phyloP scores from a whole-genome alignment of 1,140 invertebrate species.

The Phocides pigmalion region DNA sequence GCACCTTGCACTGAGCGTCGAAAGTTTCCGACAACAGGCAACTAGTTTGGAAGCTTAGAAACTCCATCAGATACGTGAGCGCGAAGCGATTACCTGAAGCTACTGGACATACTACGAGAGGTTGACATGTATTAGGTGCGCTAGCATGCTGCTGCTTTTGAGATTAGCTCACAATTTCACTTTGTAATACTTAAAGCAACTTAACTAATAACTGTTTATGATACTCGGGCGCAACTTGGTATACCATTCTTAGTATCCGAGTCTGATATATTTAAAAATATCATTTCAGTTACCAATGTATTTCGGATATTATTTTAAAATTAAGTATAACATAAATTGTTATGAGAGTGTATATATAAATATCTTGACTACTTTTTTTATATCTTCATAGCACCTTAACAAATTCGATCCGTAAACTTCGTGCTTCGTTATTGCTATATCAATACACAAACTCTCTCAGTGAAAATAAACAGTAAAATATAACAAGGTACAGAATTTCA shows the following conservation, averaged over 20 bases:
- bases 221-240: too few species aligned
- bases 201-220: too few species aligned
- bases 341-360: too few species aligned
- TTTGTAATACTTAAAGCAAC: conserved; percentile 5
- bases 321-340: too few species aligned
- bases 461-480: conserved; percentile 23
- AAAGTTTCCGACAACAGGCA: conserved; percentile 76
- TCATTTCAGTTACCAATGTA: too few species aligned
- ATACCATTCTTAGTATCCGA: too few species aligned
- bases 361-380: too few species aligned
- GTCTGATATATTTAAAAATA: too few species aligned
- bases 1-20: conserved; percentile 69
- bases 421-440: conserved; percentile 3
- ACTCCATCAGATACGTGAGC: conserved; percentile 80
- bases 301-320: too few species aligned
- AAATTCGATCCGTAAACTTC: neutral
- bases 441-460: neutral
- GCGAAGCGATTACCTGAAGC: conserved; percentile 72
- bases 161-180: conserved; percentile 37
- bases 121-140: conserved; percentile 52
- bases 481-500: conserved; percentile 18
- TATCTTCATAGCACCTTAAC: too few species aligned
- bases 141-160: conserved; percentile 34
- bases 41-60: conserved; percentile 80
- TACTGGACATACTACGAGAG: conserved; percentile 45